phyloP scores from a whole-genome alignment of 2,888 invertebrate species.

The Cryptops parisi region DNA sequence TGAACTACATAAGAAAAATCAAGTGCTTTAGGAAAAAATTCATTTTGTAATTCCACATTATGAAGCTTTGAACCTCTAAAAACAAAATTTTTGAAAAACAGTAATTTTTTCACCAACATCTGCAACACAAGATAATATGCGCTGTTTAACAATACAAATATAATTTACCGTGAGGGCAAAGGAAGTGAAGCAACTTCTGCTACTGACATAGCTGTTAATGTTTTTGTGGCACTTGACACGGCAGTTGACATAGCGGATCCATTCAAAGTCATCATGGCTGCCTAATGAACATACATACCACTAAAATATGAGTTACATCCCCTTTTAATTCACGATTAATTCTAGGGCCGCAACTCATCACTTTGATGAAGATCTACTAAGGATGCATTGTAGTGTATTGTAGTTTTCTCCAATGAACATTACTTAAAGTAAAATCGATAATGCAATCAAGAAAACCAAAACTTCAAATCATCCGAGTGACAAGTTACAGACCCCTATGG shows the following conservation, averaged over 20 bases:
- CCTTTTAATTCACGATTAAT: neutral
- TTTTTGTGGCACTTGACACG: conserved; percentile 31
- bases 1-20: conserved; percentile 22
- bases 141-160: too few relatives aligned
- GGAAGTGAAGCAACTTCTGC: conserved; percentile 31
- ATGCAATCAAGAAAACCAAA: too few relatives aligned
- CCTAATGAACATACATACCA: conserved; percentile 22
- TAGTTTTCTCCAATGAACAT: too few relatives aligned
- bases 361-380: neutral
- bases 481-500: too few relatives aligned
- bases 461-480: too few relatives aligned
- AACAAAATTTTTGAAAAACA: neutral
- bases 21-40: neutral
- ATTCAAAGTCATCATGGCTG: conserved; percentile 29
- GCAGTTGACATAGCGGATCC: conserved; percentile 30
- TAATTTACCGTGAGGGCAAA: conserved; percentile 30
- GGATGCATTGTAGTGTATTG: too few relatives aligned
- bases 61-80: too few relatives aligned
- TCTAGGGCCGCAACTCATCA: conserved; percentile 1
- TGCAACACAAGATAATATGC: too few relatives aligned
- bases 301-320: neutral
- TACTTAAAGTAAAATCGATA: too few relatives aligned
- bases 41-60: neutral
- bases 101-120: too few relatives aligned
- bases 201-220: conserved; percentile 32